A percentile compares a stretch with the other conserved stretches of the same genome.
These are phyloP conservation scores for Drosophila leontia DNA, from an alignment of 1,140 invertebrate genomes.

Conservation along the genomic window DNA sequence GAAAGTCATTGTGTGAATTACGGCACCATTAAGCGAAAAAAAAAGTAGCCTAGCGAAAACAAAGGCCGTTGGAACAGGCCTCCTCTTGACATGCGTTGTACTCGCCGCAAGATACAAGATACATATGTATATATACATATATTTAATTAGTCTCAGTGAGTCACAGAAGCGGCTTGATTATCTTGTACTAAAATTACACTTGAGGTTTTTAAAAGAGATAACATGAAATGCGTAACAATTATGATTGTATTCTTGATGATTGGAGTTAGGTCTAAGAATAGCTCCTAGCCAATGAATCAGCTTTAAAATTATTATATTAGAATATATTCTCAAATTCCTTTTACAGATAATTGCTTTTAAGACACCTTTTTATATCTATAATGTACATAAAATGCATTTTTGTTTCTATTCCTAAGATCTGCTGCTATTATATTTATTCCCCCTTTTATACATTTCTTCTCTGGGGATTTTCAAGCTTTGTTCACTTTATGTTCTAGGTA, in stretches of 20 bases:
- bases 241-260: neutral
- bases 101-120: neutral
- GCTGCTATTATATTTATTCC: neutral
- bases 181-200: neutral
- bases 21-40: conserved; percentile 6
- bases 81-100: neutral
- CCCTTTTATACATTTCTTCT: neutral
- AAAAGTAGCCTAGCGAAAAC: conserved; percentile 10
- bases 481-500: neutral
- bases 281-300: neutral
- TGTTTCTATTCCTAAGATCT: neutral
- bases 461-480: neutral
- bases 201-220: conserved; percentile 1
- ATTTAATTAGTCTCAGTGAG: conserved; percentile 13
- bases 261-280: neutral
- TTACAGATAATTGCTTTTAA: neutral
- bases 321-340: neutral
- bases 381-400: neutral
- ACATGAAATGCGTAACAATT: neutral
- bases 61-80: conserved; percentile 5
- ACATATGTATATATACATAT: neutral
- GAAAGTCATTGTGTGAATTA: conserved; percentile 16
- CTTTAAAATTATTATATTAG: neutral
- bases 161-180: neutral
- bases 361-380: neutral